Evolutionary conservation across 37 sponge, comb jelly and placozoan species (phyloP).

Genomic region (Oscarella lobularis): DNA sequence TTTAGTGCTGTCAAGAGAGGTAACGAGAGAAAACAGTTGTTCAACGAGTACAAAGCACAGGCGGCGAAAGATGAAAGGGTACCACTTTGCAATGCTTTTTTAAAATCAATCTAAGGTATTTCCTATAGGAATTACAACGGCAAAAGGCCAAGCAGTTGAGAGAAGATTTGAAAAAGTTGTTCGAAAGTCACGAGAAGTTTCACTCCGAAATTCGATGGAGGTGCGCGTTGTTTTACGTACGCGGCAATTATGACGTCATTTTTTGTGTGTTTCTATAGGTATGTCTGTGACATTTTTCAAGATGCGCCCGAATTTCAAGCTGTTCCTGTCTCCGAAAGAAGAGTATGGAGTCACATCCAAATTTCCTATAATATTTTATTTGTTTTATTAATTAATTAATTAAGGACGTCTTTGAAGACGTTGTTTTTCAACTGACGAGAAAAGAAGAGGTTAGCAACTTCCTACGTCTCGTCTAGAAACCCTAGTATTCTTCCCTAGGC

Average conservation of each 20-base stretch:
- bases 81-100: not conserved
- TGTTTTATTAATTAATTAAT: too few species aligned
- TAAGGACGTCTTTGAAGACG: not conserved
- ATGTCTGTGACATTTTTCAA: not conserved
- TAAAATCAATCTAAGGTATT: not conserved
- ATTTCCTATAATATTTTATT: too few species aligned
- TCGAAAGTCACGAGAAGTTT: not conserved
- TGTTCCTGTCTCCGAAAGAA: not conserved
- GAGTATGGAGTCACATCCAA: too few species aligned
- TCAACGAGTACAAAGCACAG: not conserved
- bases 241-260: too few species aligned
- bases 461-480: not conserved
- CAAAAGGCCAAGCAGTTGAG: not conserved
- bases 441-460: not conserved
- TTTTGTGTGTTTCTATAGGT: not conserved
- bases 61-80: not conserved
- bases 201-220: not conserved
- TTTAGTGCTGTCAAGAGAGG: not conserved
- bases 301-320: not conserved
- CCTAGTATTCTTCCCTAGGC: not conserved
- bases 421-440: not conserved
- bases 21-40: not conserved
- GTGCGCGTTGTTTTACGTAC: not conserved
- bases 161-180: not conserved
- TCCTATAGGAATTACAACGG: not conserved